Conservation (phyloP, 2,888 invertebrate species). For the Drosophila meridiana region DNA sequence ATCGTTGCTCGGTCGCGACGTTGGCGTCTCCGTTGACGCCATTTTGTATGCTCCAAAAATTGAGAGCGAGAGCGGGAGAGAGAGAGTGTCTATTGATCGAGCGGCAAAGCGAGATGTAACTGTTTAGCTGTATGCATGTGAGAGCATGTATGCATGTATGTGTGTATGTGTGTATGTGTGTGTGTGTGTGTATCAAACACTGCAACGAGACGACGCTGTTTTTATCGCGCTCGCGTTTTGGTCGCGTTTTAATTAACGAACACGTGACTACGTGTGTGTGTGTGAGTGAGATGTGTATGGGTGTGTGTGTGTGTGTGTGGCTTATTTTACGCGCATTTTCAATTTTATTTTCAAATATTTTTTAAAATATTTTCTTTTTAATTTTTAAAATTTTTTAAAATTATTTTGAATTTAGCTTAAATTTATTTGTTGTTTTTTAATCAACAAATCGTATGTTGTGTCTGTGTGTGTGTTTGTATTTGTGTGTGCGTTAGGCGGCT, state of each 20-base stretch:
- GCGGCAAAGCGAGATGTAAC: slow-evolving; percentile 9
- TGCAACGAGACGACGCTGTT: slow-evolving; percentile 43
- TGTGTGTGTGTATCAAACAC: slow-evolving; percentile 33
- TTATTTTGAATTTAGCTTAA: slow-evolving; percentile 1
- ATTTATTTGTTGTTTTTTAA: slow-evolving; percentile 4
- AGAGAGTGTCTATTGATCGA: slow-evolving; percentile 38
- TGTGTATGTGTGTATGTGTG: slow-evolving; percentile 2
- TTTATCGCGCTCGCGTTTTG: slow-evolving; percentile 28
- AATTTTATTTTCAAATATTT: neutral
- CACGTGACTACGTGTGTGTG: slow-evolving; percentile 17
- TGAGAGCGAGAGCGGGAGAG: slow-evolving; percentile 24
- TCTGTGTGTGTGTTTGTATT: slow-evolving; percentile 11
- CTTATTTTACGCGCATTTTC: slow-evolving; percentile 57
- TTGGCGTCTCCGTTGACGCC: slow-evolving; percentile 62
- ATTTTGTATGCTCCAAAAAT: slow-evolving; percentile 44
- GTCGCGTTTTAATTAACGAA: slow-evolving; percentile 24
- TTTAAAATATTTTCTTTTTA: neutral
- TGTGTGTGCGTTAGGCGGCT: slow-evolving; percentile 35
- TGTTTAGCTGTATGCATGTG: slow-evolving; percentile 19
- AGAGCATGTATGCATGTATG: slow-evolving; percentile 4
- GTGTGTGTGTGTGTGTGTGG: slow-evolving; percentile 8
- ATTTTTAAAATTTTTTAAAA: neutral
- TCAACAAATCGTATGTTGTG: slow-evolving; percentile 23
- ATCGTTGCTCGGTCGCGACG: slow-evolving; percentile 33
- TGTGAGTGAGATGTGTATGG: slow-evolving; percentile 17